A percentile compares a stretch with the other conserved stretches of the same genome.
Conservation (phyloP, 2,888 invertebrate genomes). For the Plagiodera versicolora region DNA sequence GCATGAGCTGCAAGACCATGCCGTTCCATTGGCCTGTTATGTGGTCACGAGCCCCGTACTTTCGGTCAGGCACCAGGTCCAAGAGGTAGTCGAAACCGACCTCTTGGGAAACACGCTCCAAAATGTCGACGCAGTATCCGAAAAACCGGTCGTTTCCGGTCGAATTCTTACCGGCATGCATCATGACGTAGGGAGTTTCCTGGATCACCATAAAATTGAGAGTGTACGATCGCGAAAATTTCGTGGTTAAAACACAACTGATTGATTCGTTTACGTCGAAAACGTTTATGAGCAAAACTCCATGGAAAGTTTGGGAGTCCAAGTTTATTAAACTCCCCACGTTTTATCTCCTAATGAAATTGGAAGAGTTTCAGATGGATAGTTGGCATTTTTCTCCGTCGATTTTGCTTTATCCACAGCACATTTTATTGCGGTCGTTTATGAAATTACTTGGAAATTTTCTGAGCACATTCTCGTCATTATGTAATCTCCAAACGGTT, state of each 20-base stretch:
- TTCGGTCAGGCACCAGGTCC: slow-evolving; percentile 70
- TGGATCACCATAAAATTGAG: slow-evolving; percentile 43
- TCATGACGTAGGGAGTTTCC: slow-evolving; percentile 77
- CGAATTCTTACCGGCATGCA: slow-evolving; percentile 68
- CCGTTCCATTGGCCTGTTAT: slow-evolving; percentile 68
- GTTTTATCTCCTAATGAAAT: neutral
- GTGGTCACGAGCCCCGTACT: slow-evolving; percentile 66
- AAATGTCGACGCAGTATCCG: slow-evolving; percentile 78
- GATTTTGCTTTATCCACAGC: neutral
- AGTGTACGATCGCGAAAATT: no score
- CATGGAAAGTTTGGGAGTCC: neutral
- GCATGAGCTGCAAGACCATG: slow-evolving; percentile 70
- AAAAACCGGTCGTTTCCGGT: slow-evolving; percentile 75
- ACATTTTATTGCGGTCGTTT: neutral
- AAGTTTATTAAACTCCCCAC: neutral
- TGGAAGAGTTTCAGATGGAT: neutral
- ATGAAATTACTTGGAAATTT: neutral
- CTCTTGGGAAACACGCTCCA: slow-evolving; percentile 67
- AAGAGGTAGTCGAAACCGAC: slow-evolving; percentile 73
- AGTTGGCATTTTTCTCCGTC: neutral
- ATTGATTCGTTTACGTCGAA: neutral
- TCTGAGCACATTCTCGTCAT: neutral
- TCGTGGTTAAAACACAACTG: neutral
- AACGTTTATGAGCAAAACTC: neutral
- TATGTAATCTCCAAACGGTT: no score